These are phyloP conservation scores for Gobio gobio DNA, from an alignment of 2,113 vertebrate genomes.

Conservation along the genomic window DNA sequence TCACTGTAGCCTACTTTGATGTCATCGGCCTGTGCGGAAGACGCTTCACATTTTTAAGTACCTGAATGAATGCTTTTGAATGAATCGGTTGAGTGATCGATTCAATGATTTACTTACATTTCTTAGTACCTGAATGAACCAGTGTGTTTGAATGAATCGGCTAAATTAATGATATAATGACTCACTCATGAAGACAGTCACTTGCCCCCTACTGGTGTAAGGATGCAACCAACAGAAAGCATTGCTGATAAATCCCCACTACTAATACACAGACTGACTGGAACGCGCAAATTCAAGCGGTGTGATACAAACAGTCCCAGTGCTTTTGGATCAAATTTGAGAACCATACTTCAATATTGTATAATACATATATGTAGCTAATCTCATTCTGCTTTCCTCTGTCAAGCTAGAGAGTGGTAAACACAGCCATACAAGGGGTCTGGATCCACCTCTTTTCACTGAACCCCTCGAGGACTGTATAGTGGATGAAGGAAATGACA, in stretches of 20 bases:
- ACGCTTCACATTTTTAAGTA: no score
- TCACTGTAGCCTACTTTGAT: no score
- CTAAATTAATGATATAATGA: neutral
- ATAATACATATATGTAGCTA: neutral
- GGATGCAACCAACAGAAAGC: no score
- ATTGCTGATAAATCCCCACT: no score
- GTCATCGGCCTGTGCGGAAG: no score
- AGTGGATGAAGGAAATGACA: slow-evolving; percentile 70
- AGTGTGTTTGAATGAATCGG: neutral
- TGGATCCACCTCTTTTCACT: slow-evolving; percentile 65
- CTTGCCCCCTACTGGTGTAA: neutral
- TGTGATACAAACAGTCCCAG: neutral
- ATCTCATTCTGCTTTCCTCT: neutral
- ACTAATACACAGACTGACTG: no score
- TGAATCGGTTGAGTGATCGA: neutral
- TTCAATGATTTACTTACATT: neutral
- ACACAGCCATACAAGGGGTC: neutral
- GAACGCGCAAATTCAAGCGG: no score
- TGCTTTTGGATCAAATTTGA: neutral
- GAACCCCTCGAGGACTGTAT: slow-evolving; percentile 67
- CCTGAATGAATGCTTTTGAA: neutral
- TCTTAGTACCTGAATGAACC: neutral
- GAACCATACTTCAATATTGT: neutral
- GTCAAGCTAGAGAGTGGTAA: slow-evolving; percentile 46
- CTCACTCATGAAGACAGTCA: neutral